Percentiles rank a stretch among this genome's conserved stretches.
Evolutionary conservation across 2,113 vertebrate species (phyloP).

Genomic region (Psophia crepitans): DNA sequence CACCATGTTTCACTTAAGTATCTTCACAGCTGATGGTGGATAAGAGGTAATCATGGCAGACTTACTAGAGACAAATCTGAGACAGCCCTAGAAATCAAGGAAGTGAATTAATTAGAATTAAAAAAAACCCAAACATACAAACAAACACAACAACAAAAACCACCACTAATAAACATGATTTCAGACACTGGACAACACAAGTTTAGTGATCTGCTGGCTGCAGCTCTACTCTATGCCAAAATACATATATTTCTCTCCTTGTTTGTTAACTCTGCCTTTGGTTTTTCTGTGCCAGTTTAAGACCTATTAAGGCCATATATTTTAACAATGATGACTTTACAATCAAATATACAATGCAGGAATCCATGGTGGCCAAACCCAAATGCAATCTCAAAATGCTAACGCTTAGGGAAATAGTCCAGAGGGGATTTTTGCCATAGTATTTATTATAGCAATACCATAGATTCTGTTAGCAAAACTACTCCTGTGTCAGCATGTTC

Average conservation of each 20-base stretch:
- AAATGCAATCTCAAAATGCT: conserved; percentile 34
- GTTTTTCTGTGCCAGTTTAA: neutral
- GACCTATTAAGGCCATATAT: conserved; percentile 33
- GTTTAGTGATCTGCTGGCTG: neutral
- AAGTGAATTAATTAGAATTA: neutral
- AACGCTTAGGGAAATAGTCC: conserved; percentile 30
- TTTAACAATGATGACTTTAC: conserved; percentile 47
- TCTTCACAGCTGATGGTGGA: neutral
- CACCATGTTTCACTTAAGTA: neutral
- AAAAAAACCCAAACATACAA: neutral
- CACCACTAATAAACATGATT: neutral
- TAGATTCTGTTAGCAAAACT: conserved; percentile 38
- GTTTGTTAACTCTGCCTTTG: neutral
- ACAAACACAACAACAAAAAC: no score
- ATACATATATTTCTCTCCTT: neutral
- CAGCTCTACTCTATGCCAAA: neutral
- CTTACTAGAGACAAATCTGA: neutral
- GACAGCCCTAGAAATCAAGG: neutral
- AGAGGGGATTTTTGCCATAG: neutral
- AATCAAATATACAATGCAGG: neutral
- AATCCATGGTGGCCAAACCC: conserved; percentile 48
- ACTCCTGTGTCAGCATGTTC: conserved; percentile 22
- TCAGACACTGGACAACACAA: neutral
- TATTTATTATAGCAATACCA: conserved; percentile 62
- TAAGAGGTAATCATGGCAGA: neutral